Base-by-base conservation (phyloP, 2,113 vertebrate species). In the Rafetus swinhoei region DNA sequence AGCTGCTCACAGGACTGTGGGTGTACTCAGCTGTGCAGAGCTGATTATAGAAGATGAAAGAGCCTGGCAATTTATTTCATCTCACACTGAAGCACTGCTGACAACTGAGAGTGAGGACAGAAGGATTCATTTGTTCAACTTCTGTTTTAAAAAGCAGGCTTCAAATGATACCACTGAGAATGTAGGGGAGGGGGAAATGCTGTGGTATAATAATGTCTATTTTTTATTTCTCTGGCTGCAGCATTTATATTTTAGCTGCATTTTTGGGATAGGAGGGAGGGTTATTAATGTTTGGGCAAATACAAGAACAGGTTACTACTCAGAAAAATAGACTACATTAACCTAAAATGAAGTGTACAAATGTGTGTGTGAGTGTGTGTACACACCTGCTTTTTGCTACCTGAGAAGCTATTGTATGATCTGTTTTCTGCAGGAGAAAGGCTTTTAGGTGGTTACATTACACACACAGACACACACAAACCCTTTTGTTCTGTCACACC, bases 11-110 rank as follows among this genome's bases (percentile, higher is more conserved):
- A 80, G 95, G 95, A 93, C 94, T 96, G 96, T 94, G 97, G 97
- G 95, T 97, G 96, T 97, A 90, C 95, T 98, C 98, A 97, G 98
- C 98, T 98, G 98, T 96, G 97, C 95, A n/a, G 97, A 96, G 96
- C 97, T 98, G 98, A 98, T 98, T 98, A 98, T 96, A 95, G 97
- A 97, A 98, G 97, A 98, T 98, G 97, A 98, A 98, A 98, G 97
- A 97, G 94, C 94, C 87, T 90, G 60, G 97, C 95, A 96, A 98
- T 98, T 98, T 97, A 98, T 98, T 98, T 98, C 98, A 97, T 97
- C 98, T 98, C 96, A 94, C 32, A n/a, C 96, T 97, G 97, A 97
- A 98, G 94, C 97, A 95, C 97, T 97, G 97, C 98, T 98, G 98
- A 98, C 97, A 98, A 97, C 97, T 95, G 90, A 96, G 98, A 98